Base-by-base conservation (phyloP, 2,113 vertebrate genomes). In the human (Homo sapiens) region DNA sequence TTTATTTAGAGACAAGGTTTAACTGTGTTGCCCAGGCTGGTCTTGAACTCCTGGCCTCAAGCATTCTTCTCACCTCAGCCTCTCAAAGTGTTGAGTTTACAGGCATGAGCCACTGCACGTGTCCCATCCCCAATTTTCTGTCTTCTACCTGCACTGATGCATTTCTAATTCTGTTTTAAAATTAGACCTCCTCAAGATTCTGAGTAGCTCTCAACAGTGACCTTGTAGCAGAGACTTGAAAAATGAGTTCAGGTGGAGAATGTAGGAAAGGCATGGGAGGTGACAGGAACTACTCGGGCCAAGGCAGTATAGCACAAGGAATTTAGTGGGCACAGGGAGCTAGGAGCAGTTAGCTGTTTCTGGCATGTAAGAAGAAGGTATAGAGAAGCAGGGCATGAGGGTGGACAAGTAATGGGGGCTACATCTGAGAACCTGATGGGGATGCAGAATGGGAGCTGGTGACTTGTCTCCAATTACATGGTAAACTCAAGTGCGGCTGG, bases 81-180 rank as follows among this genome's bases (percentile, higher is more conserved):
- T 64, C 27, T 64, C 27, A 64, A 30, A 64, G 27, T 64, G 61
- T 64, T 64, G 61, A 64, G 12, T 27, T 64, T 64, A 64, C 27
- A 64, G 27, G 61, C 13, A 6, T 32, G 30, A 64, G 61, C 61
- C 61, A 64, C 27, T 64, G 27, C 27, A 32, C 61, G 27, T 64
- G 61, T 32, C 61, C 61, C 61, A 64, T 64, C 5, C 14, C 32
- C 66, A 68, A 16, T 68, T 68, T 68, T n/a, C 66, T 68, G 13
- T 68, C 32, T 18, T 68, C 16, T 35, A 8, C 6, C 5, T 61
- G 27, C 61, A 32, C 12, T 64, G 61, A 25, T 38, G 70, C 38
- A 40, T 38, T 40, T 73, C 38, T 40, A 66, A 5, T 92, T 93
- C 27, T 92, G 40, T 79, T 89, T 86, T 91, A 79, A 84, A 96